Percentiles rank a stretch among this genome's conserved stretches.
These are phyloP conservation scores for Propithecus deckenii DNA, from an alignment of 2,797 vertebrate genomes.

Conservation along the genomic window DNA sequence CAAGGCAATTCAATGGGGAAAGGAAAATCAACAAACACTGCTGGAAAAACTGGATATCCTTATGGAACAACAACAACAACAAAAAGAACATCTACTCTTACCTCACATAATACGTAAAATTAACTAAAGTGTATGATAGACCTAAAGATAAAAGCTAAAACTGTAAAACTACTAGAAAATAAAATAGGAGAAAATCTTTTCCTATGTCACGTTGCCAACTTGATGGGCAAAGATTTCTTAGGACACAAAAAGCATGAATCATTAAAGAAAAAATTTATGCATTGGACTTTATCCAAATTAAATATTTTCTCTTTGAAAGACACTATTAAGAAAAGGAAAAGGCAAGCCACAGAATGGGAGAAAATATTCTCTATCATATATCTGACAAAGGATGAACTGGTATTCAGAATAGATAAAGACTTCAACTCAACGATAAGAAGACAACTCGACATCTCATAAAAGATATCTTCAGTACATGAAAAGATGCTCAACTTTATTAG, in stretches of 20 bases:
- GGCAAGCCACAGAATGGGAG: background rate
- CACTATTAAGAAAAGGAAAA: background rate
- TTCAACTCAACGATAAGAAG: background rate
- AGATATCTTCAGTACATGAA: background rate
- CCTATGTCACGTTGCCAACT: background rate
- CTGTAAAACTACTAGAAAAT: background rate
- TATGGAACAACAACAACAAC: background rate
- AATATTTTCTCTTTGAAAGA: slow-evolving; percentile 35
- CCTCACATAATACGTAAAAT: background rate
- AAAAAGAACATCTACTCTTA: background rate
- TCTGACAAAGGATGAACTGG: background rate
- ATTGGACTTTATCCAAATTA: background rate
- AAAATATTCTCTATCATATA: background rate
- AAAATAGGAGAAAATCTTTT: background rate
- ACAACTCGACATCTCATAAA: background rate
- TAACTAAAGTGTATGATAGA: background rate
- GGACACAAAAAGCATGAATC: background rate
- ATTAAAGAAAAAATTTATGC: background rate
- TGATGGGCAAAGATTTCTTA: background rate
- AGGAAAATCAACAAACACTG: background rate
- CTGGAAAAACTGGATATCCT: background rate
- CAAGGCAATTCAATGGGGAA: background rate
- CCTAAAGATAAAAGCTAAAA: background rate
- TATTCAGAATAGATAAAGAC: background rate
- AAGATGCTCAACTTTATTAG: background rate